Base-by-base conservation (phyloP, 1,140 invertebrate genomes). In the Drosophila ogumai region DNA sequence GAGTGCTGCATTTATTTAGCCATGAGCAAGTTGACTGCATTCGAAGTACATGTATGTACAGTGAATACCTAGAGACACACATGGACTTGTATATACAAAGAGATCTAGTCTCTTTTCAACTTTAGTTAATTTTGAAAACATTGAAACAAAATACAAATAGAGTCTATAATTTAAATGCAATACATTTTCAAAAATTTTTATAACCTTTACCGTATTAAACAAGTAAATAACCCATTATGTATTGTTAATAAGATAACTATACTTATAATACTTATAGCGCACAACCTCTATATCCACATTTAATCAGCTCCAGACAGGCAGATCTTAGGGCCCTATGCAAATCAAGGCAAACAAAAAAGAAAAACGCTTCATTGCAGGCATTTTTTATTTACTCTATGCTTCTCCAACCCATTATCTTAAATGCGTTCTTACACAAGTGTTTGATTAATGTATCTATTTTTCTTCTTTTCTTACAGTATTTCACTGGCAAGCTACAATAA, bases 401-500 rank as follows among this genome's bases (percentile, higher is more conserved):
- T 6, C 41, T 75, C 6, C 40, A 41, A 17, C 31, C n/a, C 43
- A 28, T 58, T 49, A 72, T 58, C 52, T 58, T 34, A 44, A 49
- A 34, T 34, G 9, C 50, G 41, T 49, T 44, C 25, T 74, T 46
- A 38, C 10, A 32, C 22, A 38, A 74, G 6, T 60, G 46, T 61
- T 61, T 74, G 15, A 60, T 32, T 73, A 52, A 73, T 74, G 25
- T 54, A 52, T 38, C 19, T 55, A 38, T 38, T 44, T 12, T 92
- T 93, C 93, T 91, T 47, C 36, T 44, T 47, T 74, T 12, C 58
- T 97, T 97, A 91, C 95, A 98, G 97, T 99, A 94, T 99, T 99
- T 95, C 98, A 99, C 93, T 99, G 98, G 98, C 98, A 99, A 94
- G 98, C 98, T 93, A 99, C 98, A 94, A 99, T 99, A 93, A 99